Evolutionary conservation across 2,113 vertebrate genomes (phyloP), one percentile per base, ranked within the genome.

Genomic region (Xiphophorus maculatus): DNA sequence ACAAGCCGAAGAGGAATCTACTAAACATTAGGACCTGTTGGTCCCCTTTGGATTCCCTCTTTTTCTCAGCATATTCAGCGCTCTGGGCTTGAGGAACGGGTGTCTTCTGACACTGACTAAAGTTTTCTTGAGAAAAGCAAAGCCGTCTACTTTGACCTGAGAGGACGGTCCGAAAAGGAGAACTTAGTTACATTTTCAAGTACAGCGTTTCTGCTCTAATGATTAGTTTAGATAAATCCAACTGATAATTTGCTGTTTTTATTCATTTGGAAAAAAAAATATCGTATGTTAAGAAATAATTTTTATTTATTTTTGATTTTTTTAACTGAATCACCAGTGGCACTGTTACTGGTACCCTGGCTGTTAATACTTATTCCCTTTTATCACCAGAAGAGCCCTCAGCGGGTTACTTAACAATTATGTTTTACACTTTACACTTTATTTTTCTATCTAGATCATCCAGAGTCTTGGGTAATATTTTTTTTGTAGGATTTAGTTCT

Each of bases 1-100:
- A 27, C 82, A 81, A 87, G 83, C 87, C 88, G 89, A 91, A 88
- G 84, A 85, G 87, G 77, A 92, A 94, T 91, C 87, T 91, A 90
- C 93, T 88, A 89, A 91, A 87, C 67, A 84, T 91, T 90, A 88
- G 91, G 77, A 89, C 75, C 72, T 86, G 80, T 88, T 80, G 69
- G 82, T 76, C 63, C 72, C 74, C 71, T 67, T 69, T 69, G 73
- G 78, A 77, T 81, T 81, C 66, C 35, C 54, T 75, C 22, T 69
- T 22, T 76, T 87, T 85, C 77, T 3, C 30, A 64, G 62, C 76
- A 80, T 74, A 74, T 71, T 79, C 15, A n/a, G 67, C 63, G 28
- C 71, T 71, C 79, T 81, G 79, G 84, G 73, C 81, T 63, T 54
- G 60, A 87, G 69, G 65, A 62, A 29, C 6, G 37, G 75, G 73